phyloP scores from a whole-genome alignment of 2,113 vertebrate genomes.

The Montifringilla adamsi region DNA sequence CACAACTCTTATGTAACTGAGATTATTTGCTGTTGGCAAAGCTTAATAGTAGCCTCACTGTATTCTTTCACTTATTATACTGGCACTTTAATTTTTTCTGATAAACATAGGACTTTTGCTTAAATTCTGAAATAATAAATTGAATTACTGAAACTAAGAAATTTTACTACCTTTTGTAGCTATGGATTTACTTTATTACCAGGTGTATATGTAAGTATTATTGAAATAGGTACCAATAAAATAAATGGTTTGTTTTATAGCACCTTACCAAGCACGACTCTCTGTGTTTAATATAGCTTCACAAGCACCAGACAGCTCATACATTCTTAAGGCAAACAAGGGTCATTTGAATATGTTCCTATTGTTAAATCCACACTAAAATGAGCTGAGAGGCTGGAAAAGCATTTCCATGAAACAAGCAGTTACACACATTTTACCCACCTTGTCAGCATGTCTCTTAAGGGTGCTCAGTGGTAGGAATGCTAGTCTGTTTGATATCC shows the following conservation, averaged over 20 bases:
- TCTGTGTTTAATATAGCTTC: neutral
- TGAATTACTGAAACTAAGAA: neutral
- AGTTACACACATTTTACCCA: neutral
- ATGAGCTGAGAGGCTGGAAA: neutral
- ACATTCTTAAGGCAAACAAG: neutral
- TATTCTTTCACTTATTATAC: neutral
- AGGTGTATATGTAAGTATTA: neutral
- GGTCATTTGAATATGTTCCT: neutral
- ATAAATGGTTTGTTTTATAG: conserved; percentile 8
- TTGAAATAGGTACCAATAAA: neutral
- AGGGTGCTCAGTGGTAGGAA: accelerated
- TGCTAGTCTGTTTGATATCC: neutral
- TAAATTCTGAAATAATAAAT: neutral
- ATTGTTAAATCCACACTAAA: neutral
- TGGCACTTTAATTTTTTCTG: neutral
- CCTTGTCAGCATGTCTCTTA: neutral
- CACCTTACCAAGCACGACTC: neutral
- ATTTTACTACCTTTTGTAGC: neutral
- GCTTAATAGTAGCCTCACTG: neutral
- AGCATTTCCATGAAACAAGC: neutral
- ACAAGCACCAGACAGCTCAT: neutral
- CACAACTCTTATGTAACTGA: neutral
- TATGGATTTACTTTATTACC: neutral
- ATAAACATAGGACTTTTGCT: neutral
- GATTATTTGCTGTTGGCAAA: neutral